phyloP scores from a whole-genome alignment of 1,140 invertebrate species.

The Drosophila erecta region DNA sequence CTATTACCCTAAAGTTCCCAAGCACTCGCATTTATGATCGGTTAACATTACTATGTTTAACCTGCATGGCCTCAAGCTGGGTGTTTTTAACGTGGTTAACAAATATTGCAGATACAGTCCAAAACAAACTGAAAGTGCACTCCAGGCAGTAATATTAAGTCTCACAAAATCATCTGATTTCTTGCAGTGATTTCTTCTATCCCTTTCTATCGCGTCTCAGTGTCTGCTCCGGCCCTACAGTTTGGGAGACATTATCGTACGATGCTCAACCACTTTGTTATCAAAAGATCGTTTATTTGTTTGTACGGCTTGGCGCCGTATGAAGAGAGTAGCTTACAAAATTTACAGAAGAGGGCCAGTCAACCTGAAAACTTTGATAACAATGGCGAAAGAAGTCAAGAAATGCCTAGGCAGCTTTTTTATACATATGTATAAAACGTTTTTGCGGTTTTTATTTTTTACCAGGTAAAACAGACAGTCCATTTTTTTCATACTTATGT shows the following conservation, averaged over 20 bases:
- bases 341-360: constrained; percentile 15
- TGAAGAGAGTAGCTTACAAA: constrained; percentile 1
- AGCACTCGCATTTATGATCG: too few species aligned
- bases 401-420: constrained; percentile 29
- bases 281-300: constrained; percentile 2
- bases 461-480: constrained; percentile 11
- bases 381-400: not conserved
- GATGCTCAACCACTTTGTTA: constrained; percentile 39
- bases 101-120: too few species aligned
- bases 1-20: too few species aligned
- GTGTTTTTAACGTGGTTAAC: too few species aligned
- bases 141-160: too few species aligned
- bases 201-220: constrained; percentile 15
- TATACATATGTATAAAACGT: constrained; percentile 7
- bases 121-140: too few species aligned
- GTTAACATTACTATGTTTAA: too few species aligned
- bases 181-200: constrained; percentile 4
- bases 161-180: not conserved
- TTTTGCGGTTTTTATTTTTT: constrained; percentile 1
- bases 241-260: constrained; percentile 67
- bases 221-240: constrained; percentile 50
- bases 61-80: too few species aligned
- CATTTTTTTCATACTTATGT: too few species aligned
- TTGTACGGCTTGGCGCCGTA: not conserved
- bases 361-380: constrained; percentile 25